These are phyloP conservation scores for Protophormia terraenovae DNA, from an alignment of 2,888 invertebrate species.

Conservation along the genomic window DNA sequence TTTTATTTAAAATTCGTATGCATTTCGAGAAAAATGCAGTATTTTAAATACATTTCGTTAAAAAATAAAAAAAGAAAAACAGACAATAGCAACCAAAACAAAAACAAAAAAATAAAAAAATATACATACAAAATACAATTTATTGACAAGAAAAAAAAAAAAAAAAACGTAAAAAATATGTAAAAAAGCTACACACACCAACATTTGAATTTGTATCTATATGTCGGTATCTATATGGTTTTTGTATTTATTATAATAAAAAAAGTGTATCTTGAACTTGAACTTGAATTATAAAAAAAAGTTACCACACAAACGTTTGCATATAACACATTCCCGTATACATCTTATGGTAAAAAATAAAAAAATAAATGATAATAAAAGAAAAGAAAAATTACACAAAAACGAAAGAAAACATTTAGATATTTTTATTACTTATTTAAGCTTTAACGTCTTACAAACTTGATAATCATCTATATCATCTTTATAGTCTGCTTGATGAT, in stretches of 20 bases:
- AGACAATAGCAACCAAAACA: no score
- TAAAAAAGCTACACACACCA: constrained; percentile 27
- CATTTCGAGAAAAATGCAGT: constrained; percentile 39
- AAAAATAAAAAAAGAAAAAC: not conserved
- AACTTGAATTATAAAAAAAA: constrained; percentile 63
- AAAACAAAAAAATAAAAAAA: not conserved
- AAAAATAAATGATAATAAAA: constrained; percentile 56
- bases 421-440: constrained; percentile 36
- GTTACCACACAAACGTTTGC: constrained; percentile 46
- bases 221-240: constrained; percentile 3
- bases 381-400: constrained; percentile 36
- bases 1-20: constrained; percentile 25
- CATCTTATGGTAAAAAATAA: not conserved
- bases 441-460: constrained; percentile 44
- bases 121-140: constrained; percentile 3
- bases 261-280: constrained; percentile 65
- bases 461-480: constrained; percentile 16
- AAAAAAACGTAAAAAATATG: constrained; percentile 5
- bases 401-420: constrained; percentile 35
- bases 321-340: constrained; percentile 33
- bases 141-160: constrained; percentile 20
- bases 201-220: constrained; percentile 16
- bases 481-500: not conserved
- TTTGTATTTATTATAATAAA: constrained; percentile 22
- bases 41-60: not conserved